Conservation (phyloP, 2,113 vertebrate species). For the Etheostoma spectabile region DNA sequence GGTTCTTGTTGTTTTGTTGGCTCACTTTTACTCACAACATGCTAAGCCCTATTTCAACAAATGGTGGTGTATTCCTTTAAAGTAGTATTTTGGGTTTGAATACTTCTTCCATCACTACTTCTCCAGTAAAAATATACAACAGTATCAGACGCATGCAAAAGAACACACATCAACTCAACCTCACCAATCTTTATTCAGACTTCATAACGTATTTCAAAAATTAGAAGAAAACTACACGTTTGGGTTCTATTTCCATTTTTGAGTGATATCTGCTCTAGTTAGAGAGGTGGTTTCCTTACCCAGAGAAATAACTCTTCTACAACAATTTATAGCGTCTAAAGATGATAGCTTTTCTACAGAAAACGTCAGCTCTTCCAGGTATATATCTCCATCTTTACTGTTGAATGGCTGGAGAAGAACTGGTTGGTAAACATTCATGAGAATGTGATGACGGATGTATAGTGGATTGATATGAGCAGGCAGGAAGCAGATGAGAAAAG, state of each 20-base stretch:
- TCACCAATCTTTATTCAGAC: background rate
- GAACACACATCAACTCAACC: background rate
- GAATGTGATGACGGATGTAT: conserved; percentile 5
- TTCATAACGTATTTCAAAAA: background rate
- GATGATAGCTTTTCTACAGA: no score
- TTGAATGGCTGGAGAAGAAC: conserved; percentile 6
- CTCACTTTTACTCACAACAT: no score
- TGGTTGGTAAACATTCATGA: conserved; percentile 4
- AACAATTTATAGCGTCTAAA: background rate
- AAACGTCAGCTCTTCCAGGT: background rate
- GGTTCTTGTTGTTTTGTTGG: no score
- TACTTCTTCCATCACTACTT: background rate
- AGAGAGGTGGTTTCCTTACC: conserved; percentile 5
- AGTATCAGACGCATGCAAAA: background rate
- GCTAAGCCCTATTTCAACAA: no score
- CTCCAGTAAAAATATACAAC: background rate
- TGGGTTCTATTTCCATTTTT: background rate
- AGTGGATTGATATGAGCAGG: conserved; percentile 25
- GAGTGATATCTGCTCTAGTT: background rate
- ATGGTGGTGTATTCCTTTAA: no score
- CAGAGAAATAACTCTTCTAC: conserved; percentile 15
- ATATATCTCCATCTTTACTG: background rate
- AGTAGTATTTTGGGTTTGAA: background rate
- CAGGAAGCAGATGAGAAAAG: conserved; percentile 12
- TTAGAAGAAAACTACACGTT: background rate